A percentile compares a stretch with the other conserved stretches of the same genome.
These are phyloP conservation scores for Nanorana parkeri DNA, from an alignment of 2,113 vertebrate species.

Conservation along the genomic window DNA sequence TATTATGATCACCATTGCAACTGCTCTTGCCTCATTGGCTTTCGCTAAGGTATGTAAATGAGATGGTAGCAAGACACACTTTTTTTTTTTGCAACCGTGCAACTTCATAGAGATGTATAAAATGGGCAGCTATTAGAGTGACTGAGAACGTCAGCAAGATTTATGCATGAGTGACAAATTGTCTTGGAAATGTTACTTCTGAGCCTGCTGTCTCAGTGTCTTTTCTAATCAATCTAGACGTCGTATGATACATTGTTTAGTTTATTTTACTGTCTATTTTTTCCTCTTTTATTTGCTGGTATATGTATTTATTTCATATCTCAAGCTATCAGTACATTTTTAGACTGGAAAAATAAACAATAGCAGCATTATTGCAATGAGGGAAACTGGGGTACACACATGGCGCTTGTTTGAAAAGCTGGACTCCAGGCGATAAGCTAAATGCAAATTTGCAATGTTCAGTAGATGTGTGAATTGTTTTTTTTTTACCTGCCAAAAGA, in stretches of 20 bases:
- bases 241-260: conserved; percentile 68
- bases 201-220: conserved; percentile 70
- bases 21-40: conserved; percentile 99
- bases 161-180: conserved; percentile 99
- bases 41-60: conserved; percentile 99
- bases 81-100: conserved; percentile 90
- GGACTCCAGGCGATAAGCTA: too few species aligned
- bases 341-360: conserved; percentile 78
- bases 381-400: too few species aligned
- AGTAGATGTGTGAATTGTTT: too few species aligned
- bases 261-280: conserved; percentile 66
- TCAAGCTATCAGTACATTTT: conserved; percentile 73
- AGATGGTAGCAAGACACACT: conserved; percentile 99
- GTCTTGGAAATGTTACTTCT: conserved; percentile 89
- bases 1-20: conserved; percentile 98
- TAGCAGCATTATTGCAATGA: background rate
- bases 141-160: conserved; percentile 99
- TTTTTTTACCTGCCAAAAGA: too few species aligned
- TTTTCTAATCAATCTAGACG: conserved; percentile 69
- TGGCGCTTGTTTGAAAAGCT: background rate
- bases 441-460: too few species aligned
- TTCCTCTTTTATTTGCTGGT: conserved; percentile 18
- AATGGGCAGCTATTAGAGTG: conserved; percentile 97
- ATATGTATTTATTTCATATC: conserved; percentile 25
- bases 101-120: conserved; percentile 99